Evolutionary conservation across 2,888 invertebrate genomes (phyloP).

Genomic region (Yponomeuta cagnagella): DNA sequence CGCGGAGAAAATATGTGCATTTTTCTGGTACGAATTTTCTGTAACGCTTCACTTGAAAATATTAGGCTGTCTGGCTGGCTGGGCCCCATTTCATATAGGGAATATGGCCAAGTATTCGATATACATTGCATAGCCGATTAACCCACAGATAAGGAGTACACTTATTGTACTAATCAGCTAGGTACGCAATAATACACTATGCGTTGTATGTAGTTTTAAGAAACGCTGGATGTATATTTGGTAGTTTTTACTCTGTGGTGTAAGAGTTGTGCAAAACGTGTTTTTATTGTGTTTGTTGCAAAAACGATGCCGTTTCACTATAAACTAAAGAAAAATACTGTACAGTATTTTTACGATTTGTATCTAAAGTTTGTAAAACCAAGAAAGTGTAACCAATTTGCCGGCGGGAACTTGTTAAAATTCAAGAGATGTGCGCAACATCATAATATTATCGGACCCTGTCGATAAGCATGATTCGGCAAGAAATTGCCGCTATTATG

Average conservation of each 20-base stretch:
- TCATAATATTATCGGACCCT: neutral
- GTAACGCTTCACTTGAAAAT: neutral
- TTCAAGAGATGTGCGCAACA: neutral
- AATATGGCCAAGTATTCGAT: no score
- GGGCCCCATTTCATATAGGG: no score
- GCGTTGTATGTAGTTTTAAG: no score
- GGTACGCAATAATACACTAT: no score
- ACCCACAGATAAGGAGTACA: no score
- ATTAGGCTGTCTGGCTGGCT: neutral
- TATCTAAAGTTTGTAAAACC: neutral
- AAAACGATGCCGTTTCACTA: neutral
- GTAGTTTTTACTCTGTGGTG: neutral
- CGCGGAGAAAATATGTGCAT: neutral
- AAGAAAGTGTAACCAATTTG: neutral
- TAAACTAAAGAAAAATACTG: no score
- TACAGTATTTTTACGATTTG: neutral
- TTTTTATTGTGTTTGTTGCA: neutral
- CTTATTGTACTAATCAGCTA: no score
- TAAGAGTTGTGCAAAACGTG: neutral
- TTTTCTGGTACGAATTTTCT: neutral
- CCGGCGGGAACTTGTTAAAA: neutral
- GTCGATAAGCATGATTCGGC: slow-evolving; percentile 37
- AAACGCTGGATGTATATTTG: neutral
- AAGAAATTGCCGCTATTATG: slow-evolving; percentile 33
- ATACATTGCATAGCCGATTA: no score